phyloP scores from a whole-genome alignment of 2,888 invertebrate species.

The Aspidiotus destructor region DNA sequence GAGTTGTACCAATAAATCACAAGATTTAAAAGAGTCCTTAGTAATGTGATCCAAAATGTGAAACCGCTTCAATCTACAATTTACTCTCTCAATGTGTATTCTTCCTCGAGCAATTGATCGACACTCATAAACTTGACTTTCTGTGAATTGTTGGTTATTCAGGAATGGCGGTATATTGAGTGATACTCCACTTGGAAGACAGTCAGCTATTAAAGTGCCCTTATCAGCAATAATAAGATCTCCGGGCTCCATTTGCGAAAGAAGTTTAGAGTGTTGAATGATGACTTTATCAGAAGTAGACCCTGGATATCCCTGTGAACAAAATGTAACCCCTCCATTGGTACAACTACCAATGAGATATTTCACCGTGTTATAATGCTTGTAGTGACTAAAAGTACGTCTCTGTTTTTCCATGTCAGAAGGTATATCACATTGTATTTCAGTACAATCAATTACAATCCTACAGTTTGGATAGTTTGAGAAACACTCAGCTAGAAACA shows the following conservation, averaged over 20 bases:
- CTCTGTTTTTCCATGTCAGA: constrained; percentile 34
- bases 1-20: constrained; percentile 20
- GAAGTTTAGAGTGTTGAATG: constrained; percentile 9
- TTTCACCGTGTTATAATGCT: constrained; percentile 38
- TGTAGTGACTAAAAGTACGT: constrained; percentile 36
- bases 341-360: constrained; percentile 38
- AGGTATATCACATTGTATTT: constrained; percentile 27
- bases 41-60: constrained; percentile 15
- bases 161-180: constrained; percentile 30
- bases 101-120: constrained; percentile 17
- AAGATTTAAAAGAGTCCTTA: neutral
- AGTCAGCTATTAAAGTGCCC: constrained; percentile 29
- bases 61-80: constrained; percentile 20
- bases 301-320: constrained; percentile 38
- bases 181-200: constrained; percentile 20
- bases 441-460: constrained; percentile 26
- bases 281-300: constrained; percentile 35
- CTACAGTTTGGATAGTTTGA: constrained; percentile 9
- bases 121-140: neutral
- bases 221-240: constrained; percentile 18
- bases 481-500: constrained; percentile 20
- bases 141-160: constrained; percentile 22
- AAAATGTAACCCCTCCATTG: constrained; percentile 38
- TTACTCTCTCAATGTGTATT: constrained; percentile 24
- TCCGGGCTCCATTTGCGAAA: neutral